Percentiles rank a stretch among this genome's conserved stretches.
These are phyloP conservation scores for Halisarca cf. caerulea DNA, from an alignment of 37 sponge, comb jelly and placozoan species.

Conservation along the genomic window DNA sequence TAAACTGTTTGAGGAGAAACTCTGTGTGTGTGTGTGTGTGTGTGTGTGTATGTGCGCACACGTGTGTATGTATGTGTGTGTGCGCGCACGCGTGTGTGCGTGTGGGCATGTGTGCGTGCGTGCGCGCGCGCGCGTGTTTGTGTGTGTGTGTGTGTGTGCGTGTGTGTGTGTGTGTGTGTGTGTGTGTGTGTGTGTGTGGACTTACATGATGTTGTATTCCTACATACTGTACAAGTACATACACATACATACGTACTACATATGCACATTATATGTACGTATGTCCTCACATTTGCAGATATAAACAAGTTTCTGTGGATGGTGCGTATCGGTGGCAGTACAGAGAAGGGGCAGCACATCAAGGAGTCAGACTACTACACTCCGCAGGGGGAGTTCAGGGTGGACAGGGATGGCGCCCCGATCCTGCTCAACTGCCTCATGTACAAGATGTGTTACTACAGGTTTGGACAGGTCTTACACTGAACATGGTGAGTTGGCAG, in stretches of 20 bases:
- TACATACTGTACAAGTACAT: too few species aligned
- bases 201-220: too few species aligned
- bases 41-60: background rate
- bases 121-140: background rate
- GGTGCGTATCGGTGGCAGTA: constrained; percentile 99
- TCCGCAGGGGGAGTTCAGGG: constrained; percentile 94
- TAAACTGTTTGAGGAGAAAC: background rate
- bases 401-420: constrained; percentile 94
- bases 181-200: too few species aligned
- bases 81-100: too few species aligned
- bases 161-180: background rate
- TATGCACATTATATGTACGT: background rate
- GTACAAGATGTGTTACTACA: constrained; percentile 99
- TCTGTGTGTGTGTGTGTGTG: constrained; percentile 5
- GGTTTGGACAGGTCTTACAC: constrained; percentile 95
- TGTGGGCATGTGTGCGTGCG: too few species aligned
- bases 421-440: constrained; percentile 95
- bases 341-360: constrained; percentile 90
- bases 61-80: background rate
- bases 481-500: constrained; percentile 73
- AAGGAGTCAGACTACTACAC: constrained; percentile 97
- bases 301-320: constrained; percentile 99
- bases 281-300: constrained; percentile 35
- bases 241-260: too few species aligned
- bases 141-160: constrained; percentile 13